A percentile compares a stretch with the other conserved stretches of the same genome.
Evolutionary conservation across 2,797 vertebrate genomes (phyloP).

Genomic region (Thripadectes ignobilis): DNA sequence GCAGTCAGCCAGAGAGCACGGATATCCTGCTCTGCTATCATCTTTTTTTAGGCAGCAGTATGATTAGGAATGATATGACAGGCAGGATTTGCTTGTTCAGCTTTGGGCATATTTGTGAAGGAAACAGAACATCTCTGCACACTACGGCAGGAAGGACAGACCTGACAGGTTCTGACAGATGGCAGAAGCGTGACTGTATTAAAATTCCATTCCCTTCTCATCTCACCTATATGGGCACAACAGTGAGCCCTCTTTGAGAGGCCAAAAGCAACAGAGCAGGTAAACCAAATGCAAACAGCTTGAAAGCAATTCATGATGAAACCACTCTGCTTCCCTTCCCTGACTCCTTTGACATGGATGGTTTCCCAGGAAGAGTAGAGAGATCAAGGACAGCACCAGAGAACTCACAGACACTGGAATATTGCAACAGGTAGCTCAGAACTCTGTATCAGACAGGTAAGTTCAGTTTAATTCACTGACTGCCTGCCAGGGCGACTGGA

Average conservation of each 20-base stretch:
- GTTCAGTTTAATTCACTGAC: neutral
- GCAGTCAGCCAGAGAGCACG: neutral
- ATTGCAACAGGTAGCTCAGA: neutral
- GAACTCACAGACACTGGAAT: neutral
- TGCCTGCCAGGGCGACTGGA: neutral
- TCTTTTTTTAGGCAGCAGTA: neutral
- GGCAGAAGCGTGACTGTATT: neutral
- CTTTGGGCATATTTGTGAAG: neutral
- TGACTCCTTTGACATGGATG: neutral
- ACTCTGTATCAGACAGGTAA: neutral
- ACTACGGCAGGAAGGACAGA: neutral
- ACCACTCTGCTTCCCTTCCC: neutral
- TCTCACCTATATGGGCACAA: neutral
- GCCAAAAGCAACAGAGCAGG: neutral
- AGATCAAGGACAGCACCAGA: neutral
- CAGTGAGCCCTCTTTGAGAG: neutral
- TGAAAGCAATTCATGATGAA: neutral
- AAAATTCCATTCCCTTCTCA: neutral
- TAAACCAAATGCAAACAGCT: neutral
- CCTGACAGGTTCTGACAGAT: slow-evolving; percentile 7
- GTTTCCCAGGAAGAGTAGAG: neutral
- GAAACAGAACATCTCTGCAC: neutral
- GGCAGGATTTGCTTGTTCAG: slow-evolving; percentile 40
- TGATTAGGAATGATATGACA: slow-evolving; percentile 33
- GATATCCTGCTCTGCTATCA: slow-evolving; percentile 22